A percentile compares a stretch with the other conserved stretches of the same genome.
Evolutionary conservation across 2,113 vertebrate species (phyloP).

Genomic region (Cinclus cinclus): DNA sequence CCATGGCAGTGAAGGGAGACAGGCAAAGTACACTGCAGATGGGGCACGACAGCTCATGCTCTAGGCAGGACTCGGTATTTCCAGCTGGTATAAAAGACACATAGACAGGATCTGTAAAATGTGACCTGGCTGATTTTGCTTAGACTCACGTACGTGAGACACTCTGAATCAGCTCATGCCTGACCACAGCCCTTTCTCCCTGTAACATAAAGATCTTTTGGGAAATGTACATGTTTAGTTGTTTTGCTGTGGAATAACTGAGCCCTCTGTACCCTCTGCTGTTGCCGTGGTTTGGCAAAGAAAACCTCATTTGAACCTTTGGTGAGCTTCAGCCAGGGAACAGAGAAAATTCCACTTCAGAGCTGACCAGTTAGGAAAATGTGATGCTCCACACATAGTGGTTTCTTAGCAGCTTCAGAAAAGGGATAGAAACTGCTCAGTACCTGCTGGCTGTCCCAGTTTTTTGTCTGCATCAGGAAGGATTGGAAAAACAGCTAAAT

Average conservation of each 20-base stretch:
- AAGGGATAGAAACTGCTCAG: slow-evolving; percentile 20
- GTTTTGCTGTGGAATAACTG: slow-evolving; percentile 42
- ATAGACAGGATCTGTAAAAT: slow-evolving; percentile 15
- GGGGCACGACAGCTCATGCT: not conserved
- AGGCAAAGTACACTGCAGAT: not conserved
- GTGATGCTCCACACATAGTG: slow-evolving; percentile 31
- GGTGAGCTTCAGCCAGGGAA: slow-evolving; percentile 36
- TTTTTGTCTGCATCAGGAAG: slow-evolving; percentile 10
- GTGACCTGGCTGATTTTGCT: not conserved
- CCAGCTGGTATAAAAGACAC: not conserved
- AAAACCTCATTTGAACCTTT: slow-evolving; percentile 19
- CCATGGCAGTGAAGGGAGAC: not conserved
- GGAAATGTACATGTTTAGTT: slow-evolving; percentile 30
- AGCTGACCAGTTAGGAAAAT: slow-evolving; percentile 60
- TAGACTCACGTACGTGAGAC: not conserved
- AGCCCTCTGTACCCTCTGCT: slow-evolving; percentile 38
- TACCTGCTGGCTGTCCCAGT: slow-evolving; percentile 42
- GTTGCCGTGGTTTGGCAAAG: slow-evolving; percentile 40
- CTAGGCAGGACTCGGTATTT: not conserved
- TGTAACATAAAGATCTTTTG: not conserved
- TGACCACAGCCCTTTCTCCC: not conserved
- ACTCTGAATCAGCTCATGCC: not conserved
- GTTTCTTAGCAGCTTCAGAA: slow-evolving; percentile 51
- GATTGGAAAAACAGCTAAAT: slow-evolving; percentile 50
- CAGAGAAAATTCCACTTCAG: slow-evolving; percentile 58